phyloP scores from a whole-genome alignment of 2,113 vertebrate species.

The Myrmecophaga tridactyla region DNA sequence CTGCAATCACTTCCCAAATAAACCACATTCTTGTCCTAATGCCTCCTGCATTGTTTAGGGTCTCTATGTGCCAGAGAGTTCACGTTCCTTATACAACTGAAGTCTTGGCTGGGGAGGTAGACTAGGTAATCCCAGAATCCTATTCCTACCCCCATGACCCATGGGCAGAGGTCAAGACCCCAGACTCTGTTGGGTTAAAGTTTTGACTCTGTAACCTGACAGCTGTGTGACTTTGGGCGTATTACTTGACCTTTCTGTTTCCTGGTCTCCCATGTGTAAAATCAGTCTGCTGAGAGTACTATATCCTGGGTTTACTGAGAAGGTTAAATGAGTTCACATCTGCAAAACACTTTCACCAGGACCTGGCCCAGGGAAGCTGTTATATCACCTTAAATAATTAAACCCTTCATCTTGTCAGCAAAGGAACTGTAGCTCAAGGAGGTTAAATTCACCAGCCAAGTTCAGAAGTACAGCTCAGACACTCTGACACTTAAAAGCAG shows the following conservation, averaged over 20 bases:
- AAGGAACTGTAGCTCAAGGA: not conserved
- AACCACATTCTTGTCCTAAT: not conserved
- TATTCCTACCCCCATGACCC: not conserved
- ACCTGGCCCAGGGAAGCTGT: not conserved
- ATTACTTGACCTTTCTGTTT: not conserved
- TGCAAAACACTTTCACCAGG: not conserved
- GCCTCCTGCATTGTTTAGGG: fast-evolving
- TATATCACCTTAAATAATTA: not conserved
- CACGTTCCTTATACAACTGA: not conserved
- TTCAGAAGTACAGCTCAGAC: not conserved
- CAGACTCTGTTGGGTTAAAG: not conserved
- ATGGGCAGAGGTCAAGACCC: not conserved
- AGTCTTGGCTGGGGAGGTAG: not conserved
- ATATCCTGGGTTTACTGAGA: not conserved
- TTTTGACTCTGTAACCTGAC: not conserved
- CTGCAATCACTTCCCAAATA: not conserved
- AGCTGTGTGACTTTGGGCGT: not conserved
- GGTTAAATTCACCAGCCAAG: not conserved
- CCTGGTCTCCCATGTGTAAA: not conserved
- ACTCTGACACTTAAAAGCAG: not conserved
- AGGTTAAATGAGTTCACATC: not conserved
- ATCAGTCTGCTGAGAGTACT: not conserved
- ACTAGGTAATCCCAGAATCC: not conserved
- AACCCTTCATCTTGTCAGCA: not conserved
- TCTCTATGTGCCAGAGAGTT: not conserved